phyloP scores from a whole-genome alignment of 2,888 invertebrate genomes.

The Drosophila phalerata region DNA sequence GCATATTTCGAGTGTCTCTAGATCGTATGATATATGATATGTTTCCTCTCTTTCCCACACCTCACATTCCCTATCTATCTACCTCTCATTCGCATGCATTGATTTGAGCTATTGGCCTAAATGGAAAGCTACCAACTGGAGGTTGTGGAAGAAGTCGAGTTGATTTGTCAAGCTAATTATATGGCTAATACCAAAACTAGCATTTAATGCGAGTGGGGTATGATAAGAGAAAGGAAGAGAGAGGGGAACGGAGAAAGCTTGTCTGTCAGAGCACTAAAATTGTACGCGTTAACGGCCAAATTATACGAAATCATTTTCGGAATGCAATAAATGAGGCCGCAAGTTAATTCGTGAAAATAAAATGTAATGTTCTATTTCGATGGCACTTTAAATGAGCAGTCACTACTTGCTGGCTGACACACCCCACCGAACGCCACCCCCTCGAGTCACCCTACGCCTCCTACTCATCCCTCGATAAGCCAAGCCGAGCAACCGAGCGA shows the following conservation, averaged over 20 bases:
- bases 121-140: neutral
- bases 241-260: neutral
- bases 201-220: slow-evolving; percentile 13
- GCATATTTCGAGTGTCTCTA: slow-evolving; percentile 29
- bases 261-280: slow-evolving; percentile 46
- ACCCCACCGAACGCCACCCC: neutral
- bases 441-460: neutral
- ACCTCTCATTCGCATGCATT: slow-evolving; percentile 5
- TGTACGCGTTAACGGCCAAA: slow-evolving; percentile 56
- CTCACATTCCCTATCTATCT: neutral
- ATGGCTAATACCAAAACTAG: slow-evolving; percentile 31
- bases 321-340: slow-evolving; percentile 65
- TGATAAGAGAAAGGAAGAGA: neutral
- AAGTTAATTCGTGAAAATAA: slow-evolving; percentile 61
- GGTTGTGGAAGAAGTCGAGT: neutral
- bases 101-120: slow-evolving; percentile 10
- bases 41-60: neutral
- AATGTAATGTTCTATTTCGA: slow-evolving; percentile 50
- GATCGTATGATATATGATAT: slow-evolving; percentile 22
- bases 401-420: neutral
- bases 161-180: slow-evolving; percentile 40
- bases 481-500: slow-evolving; percentile 34
- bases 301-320: slow-evolving; percentile 65
- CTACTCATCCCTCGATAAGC: neutral
- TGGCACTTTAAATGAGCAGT: slow-evolving; percentile 49